Conservation (phyloP, 2,797 vertebrate species). For the Pipistrellus pygmaeus region DNA sequence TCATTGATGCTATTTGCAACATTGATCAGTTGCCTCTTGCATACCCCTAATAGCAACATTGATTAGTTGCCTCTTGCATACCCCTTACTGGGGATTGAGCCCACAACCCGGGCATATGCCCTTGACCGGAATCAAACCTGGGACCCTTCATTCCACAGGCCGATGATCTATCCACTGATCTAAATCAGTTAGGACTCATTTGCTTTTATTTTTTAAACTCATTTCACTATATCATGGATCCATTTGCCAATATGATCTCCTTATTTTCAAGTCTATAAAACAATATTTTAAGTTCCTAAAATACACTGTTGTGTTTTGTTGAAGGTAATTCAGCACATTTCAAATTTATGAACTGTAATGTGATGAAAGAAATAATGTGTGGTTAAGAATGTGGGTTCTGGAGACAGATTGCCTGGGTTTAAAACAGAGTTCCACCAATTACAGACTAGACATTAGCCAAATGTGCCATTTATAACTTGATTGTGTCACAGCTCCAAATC, state of each 20-base stretch:
- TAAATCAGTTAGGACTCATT: neutral
- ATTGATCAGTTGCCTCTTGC: too few relatives aligned
- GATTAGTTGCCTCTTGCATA: too few relatives aligned
- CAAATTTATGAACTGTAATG: neutral
- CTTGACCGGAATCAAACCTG: too few relatives aligned
- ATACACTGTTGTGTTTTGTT: neutral
- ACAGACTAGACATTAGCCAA: neutral
- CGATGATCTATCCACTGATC: too few relatives aligned
- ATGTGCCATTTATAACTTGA: neutral
- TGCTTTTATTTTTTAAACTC: neutral
- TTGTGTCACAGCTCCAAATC: neutral
- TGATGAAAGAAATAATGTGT: neutral
- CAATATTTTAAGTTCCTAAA: neutral
- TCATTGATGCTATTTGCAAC: too few relatives aligned
- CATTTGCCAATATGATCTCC: neutral
- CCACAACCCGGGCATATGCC: too few relatives aligned
- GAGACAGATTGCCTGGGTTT: neutral
- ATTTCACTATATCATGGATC: neutral
- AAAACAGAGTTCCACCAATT: neutral
- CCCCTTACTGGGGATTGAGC: too few relatives aligned
- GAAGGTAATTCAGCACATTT: neutral
- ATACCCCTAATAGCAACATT: too few relatives aligned
- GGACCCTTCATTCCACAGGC: too few relatives aligned
- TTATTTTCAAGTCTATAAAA: conserved; percentile 2
- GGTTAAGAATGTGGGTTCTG: neutral